A percentile compares a stretch with the other conserved stretches of the same genome.
Conservation (phyloP, 2,888 invertebrate genomes). For the Eupithecia insigniata region DNA sequence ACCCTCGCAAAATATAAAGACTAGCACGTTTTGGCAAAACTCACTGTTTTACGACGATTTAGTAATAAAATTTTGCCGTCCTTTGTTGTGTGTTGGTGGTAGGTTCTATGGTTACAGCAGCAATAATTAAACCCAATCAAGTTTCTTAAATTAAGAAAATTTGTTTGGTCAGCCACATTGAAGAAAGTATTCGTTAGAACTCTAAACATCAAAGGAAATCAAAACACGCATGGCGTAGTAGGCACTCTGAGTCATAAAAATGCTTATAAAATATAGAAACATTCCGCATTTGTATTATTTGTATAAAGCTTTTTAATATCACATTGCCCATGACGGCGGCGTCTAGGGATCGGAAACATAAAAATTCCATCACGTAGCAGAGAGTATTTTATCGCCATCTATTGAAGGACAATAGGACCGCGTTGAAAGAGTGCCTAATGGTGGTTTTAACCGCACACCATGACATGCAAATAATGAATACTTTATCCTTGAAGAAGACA, state of each 20-base stretch:
- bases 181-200: slow-evolving; percentile 20
- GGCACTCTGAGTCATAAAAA: slow-evolving; percentile 38
- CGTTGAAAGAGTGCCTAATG: slow-evolving; percentile 63
- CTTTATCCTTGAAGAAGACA: slow-evolving; percentile 33
- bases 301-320: slow-evolving; percentile 51
- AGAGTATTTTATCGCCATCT: slow-evolving; percentile 73
- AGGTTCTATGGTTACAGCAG: not conserved
- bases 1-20: slow-evolving; percentile 1
- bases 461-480: slow-evolving; percentile 53
- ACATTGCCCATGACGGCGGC: slow-evolving; percentile 62
- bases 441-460: slow-evolving; percentile 45
- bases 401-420: slow-evolving; percentile 78
- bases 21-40: not conserved
- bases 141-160: not conserved
- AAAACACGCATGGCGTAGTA: slow-evolving; percentile 19
- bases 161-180: not conserved
- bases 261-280: slow-evolving; percentile 39
- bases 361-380: slow-evolving; percentile 79
- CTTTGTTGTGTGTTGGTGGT: not conserved
- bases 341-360: slow-evolving; percentile 79
- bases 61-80: not conserved
- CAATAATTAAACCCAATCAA: not conserved
- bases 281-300: slow-evolving; percentile 47
- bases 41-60: not conserved
- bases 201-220: slow-evolving; percentile 33